phyloP scores from a whole-genome alignment of 2,888 invertebrate species.

The Aphodius sticticus region DNA sequence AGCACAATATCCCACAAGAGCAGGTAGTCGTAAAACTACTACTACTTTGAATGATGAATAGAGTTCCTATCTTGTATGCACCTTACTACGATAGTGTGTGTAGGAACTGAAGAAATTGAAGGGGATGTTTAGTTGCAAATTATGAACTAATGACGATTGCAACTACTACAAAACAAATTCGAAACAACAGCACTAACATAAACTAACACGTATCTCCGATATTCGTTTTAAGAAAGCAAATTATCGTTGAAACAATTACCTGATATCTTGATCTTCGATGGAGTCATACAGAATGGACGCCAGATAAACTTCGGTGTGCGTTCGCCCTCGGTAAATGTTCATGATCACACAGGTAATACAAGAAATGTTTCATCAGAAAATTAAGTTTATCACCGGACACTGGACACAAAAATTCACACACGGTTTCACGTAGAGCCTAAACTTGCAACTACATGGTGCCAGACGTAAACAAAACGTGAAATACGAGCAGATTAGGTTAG shows the following conservation, averaged over 20 bases:
- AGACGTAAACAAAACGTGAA: slow-evolving; percentile 27
- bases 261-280: slow-evolving; percentile 44
- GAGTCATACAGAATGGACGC: slow-evolving; percentile 47
- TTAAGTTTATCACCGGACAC: slow-evolving; percentile 7
- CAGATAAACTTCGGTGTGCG: slow-evolving; percentile 45
- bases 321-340: slow-evolving; percentile 48
- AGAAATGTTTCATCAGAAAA: slow-evolving; percentile 13
- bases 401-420: slow-evolving; percentile 15
- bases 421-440: not conserved
- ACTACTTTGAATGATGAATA: no score
- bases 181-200: not conserved
- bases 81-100: no score
- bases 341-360: slow-evolving; percentile 40
- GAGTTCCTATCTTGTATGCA: no score
- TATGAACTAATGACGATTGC: no score
- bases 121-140: no score
- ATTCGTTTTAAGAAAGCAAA: not conserved
- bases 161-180: not conserved
- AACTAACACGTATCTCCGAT: not conserved
- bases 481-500: slow-evolving; percentile 30
- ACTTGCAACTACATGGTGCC: slow-evolving; percentile 14
- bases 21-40: no score
- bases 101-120: no score
- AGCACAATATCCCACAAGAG: no score
- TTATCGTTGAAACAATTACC: slow-evolving; percentile 33